Evolutionary conservation across 2,888 invertebrate species (phyloP).

Genomic region (Eristalinus aeneus): DNA sequence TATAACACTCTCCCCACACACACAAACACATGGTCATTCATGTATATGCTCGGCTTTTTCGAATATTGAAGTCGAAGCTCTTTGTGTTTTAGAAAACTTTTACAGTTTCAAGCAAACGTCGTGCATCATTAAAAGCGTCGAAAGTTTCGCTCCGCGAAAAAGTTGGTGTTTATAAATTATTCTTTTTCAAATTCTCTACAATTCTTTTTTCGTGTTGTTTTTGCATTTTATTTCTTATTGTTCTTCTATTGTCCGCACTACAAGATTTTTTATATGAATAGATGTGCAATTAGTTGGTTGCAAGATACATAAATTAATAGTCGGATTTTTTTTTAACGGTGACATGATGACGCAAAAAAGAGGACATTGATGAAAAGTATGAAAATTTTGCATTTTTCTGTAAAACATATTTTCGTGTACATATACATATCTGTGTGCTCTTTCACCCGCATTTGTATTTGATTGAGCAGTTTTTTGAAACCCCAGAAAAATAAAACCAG

Average conservation of each 20-base stretch:
- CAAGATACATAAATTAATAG: constrained; percentile 24
- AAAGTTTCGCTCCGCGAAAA: constrained; percentile 72
- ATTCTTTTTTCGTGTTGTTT: constrained; percentile 39
- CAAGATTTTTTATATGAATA: constrained; percentile 2
- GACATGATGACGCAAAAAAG: constrained; percentile 60
- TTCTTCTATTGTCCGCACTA: constrained; percentile 19
- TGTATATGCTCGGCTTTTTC: constrained; percentile 54
- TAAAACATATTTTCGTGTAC: neutral
- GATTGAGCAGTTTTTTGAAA: neutral
- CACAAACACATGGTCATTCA: neutral
- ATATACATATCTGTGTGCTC: neutral
- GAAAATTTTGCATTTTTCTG: neutral
- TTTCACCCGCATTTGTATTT: neutral
- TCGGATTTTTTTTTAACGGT: constrained; percentile 9
- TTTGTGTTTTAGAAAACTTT: constrained; percentile 72
- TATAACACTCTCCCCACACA: constrained; percentile 9
- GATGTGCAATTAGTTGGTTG: constrained; percentile 6
- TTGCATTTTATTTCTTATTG: constrained; percentile 30
- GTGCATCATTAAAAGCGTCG: constrained; percentile 75
- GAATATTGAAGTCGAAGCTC: constrained; percentile 74
- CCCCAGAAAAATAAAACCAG: neutral
- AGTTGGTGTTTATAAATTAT: constrained; percentile 69
- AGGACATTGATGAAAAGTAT: constrained; percentile 42
- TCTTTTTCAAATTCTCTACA: constrained; percentile 52
- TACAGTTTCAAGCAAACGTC: constrained; percentile 74